These are phyloP conservation scores for Calosoma granatense DNA, from an alignment of 1,140 invertebrate species.

Conservation along the genomic window DNA sequence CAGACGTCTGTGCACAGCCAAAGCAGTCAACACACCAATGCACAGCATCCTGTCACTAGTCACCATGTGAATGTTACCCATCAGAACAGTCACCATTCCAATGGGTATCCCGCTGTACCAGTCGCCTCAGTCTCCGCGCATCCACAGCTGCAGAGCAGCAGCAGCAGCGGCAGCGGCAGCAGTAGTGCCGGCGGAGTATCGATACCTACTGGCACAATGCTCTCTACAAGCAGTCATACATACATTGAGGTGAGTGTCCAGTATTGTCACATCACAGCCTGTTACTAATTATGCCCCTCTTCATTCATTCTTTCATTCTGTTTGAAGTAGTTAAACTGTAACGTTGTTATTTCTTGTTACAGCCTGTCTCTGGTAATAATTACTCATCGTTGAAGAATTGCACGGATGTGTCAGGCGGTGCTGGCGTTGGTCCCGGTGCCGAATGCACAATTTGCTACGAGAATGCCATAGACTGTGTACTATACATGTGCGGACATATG, in stretches of 20 bases:
- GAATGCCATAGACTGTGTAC: conserved; percentile 79
- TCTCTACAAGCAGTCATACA: conserved; percentile 48
- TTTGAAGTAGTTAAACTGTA: not conserved
- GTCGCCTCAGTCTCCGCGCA: conserved; percentile 17
- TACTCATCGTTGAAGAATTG: conserved; percentile 33
- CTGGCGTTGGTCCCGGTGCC: conserved; percentile 33
- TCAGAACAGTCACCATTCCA: conserved; percentile 15
- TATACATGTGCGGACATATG: conserved; percentile 97
- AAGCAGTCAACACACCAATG: conserved; percentile 13
- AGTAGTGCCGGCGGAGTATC: conserved; percentile 28
- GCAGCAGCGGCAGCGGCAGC: conserved; percentile 14
- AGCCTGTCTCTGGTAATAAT: conserved; percentile 34
- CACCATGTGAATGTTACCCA: conserved; percentile 20
- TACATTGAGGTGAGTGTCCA: conserved; percentile 44
- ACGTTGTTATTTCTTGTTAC: conserved; percentile 25
- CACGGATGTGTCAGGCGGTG: conserved; percentile 11
- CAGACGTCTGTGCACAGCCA: conserved; percentile 23
- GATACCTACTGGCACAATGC: conserved; percentile 40
- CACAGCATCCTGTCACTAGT: conserved; percentile 24
- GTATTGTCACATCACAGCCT: conserved; percentile 13
- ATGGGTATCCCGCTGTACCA: conserved; percentile 13
- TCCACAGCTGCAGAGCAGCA: conserved; percentile 19
- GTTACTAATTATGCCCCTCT: conserved; percentile 1
- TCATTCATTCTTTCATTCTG: not conserved
- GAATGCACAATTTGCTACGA: conserved; percentile 96